phyloP scores from a whole-genome alignment of 1,140 invertebrate genomes.

The Neodiprion pinetum region DNA sequence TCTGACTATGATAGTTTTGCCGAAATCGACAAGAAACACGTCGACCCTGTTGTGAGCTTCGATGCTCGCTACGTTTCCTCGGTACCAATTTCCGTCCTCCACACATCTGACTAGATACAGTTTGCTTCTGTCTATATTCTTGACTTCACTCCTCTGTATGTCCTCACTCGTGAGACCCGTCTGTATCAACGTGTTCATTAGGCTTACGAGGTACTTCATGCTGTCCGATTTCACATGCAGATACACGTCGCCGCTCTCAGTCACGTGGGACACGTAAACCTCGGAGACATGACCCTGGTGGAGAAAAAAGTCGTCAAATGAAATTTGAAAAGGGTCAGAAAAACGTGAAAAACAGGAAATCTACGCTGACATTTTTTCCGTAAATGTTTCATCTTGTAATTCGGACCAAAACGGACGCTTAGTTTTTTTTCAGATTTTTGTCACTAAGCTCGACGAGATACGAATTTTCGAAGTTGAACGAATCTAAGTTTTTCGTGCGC shows the following conservation, averaged over 20 bases:
- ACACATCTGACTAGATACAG: conserved; percentile 53
- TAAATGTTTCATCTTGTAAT: too few species aligned
- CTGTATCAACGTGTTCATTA: conserved; percentile 43
- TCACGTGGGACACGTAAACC: conserved; percentile 57
- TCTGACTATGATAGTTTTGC: conserved; percentile 48
- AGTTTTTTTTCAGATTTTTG: too few species aligned
- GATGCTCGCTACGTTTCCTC: conserved; percentile 30
- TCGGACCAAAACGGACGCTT: too few species aligned
- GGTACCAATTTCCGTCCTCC: conserved; percentile 47
- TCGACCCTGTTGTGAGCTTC: conserved; percentile 38
- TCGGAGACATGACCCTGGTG: conserved; percentile 48
- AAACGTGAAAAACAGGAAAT: conserved; percentile 14
- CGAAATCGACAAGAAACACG: conserved; percentile 58
- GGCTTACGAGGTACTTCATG: conserved; percentile 42
- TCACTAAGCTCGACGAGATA: too few species aligned
- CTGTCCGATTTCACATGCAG: conserved; percentile 56
- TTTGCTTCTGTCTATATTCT: conserved; percentile 30
- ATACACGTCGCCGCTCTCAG: conserved; percentile 55
- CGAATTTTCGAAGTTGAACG: too few species aligned
- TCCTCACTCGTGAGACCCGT: conserved; percentile 36
- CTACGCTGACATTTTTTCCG: too few species aligned
- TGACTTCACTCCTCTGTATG: conserved; percentile 30
- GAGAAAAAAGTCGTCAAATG: neutral
- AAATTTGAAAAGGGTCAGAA: too few species aligned
- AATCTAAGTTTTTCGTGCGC: too few species aligned